Percentiles rank a stretch among this genome's conserved stretches.
These are phyloP conservation scores for Metallyticus violacea DNA, from an alignment of 2,888 invertebrate genomes.

Conservation along the genomic window DNA sequence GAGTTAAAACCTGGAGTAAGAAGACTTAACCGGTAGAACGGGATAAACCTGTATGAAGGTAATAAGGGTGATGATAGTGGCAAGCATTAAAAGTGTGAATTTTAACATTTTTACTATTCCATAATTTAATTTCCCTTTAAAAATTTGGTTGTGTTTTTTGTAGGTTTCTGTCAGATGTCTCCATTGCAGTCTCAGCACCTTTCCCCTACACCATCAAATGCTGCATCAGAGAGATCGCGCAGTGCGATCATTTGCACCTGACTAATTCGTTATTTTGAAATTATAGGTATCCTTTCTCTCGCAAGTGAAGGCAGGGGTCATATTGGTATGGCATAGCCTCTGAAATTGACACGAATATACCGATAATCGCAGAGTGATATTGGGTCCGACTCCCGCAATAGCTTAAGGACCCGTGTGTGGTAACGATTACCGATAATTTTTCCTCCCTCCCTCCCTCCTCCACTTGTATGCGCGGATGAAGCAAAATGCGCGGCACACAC, in stretches of 20 bases:
- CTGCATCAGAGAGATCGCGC: background rate
- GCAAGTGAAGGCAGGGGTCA: background rate
- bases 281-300: background rate
- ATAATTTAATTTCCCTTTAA: background rate
- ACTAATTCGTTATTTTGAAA: background rate
- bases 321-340: too few species aligned
- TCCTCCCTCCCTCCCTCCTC: background rate
- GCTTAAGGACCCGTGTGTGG: conserved; percentile 9
- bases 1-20: too few species aligned
- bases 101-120: too few species aligned
- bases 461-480: conserved; percentile 1
- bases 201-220: background rate
- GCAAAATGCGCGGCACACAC: background rate
- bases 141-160: background rate
- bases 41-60: too few species aligned
- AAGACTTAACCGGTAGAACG: too few species aligned
- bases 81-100: too few species aligned
- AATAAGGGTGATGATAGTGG: too few species aligned
- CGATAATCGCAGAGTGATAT: conserved; percentile 5
- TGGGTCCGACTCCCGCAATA: background rate
- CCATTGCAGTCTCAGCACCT: too few species aligned
- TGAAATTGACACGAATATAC: background rate
- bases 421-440: conserved; percentile 12
- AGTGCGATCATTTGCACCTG: background rate
- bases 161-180: background rate